Evolutionary conservation across 2,113 vertebrate genomes (phyloP).

Genomic region (Boulengeromyrus knoepffleri): DNA sequence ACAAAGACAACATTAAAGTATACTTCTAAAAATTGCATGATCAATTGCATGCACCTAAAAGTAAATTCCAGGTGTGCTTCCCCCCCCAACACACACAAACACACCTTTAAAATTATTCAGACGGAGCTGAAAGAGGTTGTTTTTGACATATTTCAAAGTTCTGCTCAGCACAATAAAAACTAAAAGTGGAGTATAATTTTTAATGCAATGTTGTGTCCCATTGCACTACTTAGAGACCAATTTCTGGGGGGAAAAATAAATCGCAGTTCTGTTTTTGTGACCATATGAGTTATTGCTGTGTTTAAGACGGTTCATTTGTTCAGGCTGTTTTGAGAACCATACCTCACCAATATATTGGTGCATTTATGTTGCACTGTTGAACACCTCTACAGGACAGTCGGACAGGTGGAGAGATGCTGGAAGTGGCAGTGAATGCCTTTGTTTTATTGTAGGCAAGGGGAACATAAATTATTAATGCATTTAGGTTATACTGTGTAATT

Average conservation of each 20-base stretch:
- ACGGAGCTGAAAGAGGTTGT: not conserved
- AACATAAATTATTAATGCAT: conserved; percentile 49
- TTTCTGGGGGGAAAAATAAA: not conserved
- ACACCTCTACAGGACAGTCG: not conserved
- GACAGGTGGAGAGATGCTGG: conserved; percentile 24
- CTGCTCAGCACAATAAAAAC: not conserved
- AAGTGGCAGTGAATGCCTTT: conserved; percentile 27
- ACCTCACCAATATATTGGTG: not conserved
- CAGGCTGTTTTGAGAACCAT: not conserved
- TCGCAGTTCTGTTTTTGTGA: not conserved
- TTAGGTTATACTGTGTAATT: conserved; percentile 48
- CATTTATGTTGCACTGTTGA: not conserved
- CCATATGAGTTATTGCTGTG: not conserved
- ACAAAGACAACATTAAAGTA: not conserved
- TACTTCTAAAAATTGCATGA: not conserved
- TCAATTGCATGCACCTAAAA: not conserved
- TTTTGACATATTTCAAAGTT: not conserved
- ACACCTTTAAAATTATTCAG: not conserved
- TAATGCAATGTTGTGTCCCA: not conserved
- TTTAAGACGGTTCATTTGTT: conserved; percentile 39
- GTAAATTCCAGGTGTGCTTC: not conserved
- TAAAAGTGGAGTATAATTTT: not conserved
- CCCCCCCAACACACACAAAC: not conserved
- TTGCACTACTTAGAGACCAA: not conserved
- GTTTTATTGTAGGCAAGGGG: conserved; percentile 42